Percentiles rank a stretch among this genome's conserved stretches.
Conservation (phyloP, 1,140 invertebrate genomes). For the Cydia splendana region DNA sequence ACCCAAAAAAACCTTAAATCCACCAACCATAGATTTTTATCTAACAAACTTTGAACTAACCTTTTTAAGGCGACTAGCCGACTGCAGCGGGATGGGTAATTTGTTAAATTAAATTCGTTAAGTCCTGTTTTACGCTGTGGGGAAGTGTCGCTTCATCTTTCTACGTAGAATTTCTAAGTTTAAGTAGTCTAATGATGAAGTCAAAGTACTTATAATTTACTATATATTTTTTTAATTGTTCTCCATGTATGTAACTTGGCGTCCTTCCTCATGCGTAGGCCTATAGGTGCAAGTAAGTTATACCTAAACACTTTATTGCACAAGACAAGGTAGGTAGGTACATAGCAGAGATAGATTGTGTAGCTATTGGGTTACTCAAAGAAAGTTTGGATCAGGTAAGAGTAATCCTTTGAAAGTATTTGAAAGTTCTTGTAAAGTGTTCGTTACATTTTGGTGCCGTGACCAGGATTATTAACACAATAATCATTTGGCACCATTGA, state of each 20-base stretch:
- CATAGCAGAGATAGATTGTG: background rate
- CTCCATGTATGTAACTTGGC: background rate
- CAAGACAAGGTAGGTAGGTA: background rate
- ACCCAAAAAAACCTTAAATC: background rate
- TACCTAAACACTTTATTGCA: too few species aligned
- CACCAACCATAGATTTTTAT: constrained; percentile 28
- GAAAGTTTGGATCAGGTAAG: too few species aligned
- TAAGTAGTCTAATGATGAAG: too few species aligned
- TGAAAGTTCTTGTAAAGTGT: too few species aligned
- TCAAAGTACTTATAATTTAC: too few species aligned
- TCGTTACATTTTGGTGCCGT: too few species aligned
- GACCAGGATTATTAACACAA: too few species aligned
- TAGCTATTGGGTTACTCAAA: background rate
- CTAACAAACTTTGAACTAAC: constrained; percentile 27
- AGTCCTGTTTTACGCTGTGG: constrained; percentile 21
- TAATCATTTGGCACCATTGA: too few species aligned
- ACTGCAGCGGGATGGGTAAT: constrained; percentile 7
- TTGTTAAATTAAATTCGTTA: constrained; percentile 22
- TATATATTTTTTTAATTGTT: background rate
- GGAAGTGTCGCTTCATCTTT: constrained; percentile 16
- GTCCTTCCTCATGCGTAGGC: background rate
- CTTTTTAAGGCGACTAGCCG: constrained; percentile 15
- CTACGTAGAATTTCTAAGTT: background rate
- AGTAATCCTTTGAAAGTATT: too few species aligned
- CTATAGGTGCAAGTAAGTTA: too few species aligned